Evolutionary conservation across 2,888 invertebrate genomes (phyloP).

Genomic region (Adineta ricciae): DNA sequence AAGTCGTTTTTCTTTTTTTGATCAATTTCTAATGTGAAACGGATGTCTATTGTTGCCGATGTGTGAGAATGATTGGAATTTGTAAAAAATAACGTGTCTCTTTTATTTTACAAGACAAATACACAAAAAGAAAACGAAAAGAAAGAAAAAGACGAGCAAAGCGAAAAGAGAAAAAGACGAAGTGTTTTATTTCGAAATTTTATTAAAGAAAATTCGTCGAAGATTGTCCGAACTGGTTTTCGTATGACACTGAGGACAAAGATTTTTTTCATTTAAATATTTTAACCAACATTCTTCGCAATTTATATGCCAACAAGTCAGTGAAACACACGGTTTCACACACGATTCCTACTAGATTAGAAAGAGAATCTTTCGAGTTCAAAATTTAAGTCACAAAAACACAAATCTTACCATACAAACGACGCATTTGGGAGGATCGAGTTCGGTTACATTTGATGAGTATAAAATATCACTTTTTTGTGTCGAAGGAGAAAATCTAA

Average conservation of each 20-base stretch:
- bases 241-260: neutral
- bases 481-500: slow-evolving; percentile 2
- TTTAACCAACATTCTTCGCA: slow-evolving; percentile 17
- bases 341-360: neutral
- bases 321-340: slow-evolving; percentile 14
- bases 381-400: neutral
- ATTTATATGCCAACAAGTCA: slow-evolving; percentile 9
- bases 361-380: neutral
- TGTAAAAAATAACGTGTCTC: neutral
- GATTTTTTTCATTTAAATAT: neutral
- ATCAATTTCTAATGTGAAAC: neutral
- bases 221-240: neutral
- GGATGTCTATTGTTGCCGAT: neutral
- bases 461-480: neutral
- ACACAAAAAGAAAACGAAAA: neutral
- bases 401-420: neutral
- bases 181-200: neutral
- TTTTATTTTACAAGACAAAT: slow-evolving; percentile 2
- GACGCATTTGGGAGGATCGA: slow-evolving; percentile 16
- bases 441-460: neutral
- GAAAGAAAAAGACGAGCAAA: neutral
- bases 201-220: slow-evolving; percentile 11
- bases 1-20: neutral
- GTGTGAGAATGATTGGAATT: neutral
- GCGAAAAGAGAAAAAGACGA: neutral